These are phyloP conservation scores for Drosophila maculinotata DNA, from an alignment of 2,888 invertebrate genomes.

Conservation along the genomic window DNA sequence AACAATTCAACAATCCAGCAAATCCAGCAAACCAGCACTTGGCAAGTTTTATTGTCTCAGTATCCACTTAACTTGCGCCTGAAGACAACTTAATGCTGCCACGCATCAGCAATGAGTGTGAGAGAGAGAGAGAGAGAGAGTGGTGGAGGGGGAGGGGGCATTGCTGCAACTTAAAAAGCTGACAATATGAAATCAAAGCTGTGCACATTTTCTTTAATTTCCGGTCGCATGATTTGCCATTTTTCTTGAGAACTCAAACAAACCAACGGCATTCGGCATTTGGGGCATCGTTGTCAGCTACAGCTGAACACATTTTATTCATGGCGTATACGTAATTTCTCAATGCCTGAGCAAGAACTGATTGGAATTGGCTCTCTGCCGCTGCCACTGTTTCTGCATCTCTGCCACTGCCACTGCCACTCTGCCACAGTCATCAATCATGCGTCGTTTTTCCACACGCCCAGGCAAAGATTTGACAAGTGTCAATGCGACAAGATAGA, in stretches of 20 bases:
- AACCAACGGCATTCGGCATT: no score
- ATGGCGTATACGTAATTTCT: conserved; percentile 72
- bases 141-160: neutral
- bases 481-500: conserved; percentile 71
- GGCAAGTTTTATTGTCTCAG: conserved; percentile 76
- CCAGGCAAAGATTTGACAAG: conserved; percentile 75
- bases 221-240: conserved; percentile 70
- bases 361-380: conserved; percentile 61
- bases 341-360: conserved; percentile 51
- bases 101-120: neutral
- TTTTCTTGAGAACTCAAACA: conserved; percentile 41
- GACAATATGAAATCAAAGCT: conserved; percentile 68
- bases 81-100: conserved; percentile 66
- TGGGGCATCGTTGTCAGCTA: conserved; percentile 46
- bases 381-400: neutral
- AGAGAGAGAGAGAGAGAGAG: neutral
- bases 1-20: conserved; percentile 28
- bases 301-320: conserved; percentile 54
- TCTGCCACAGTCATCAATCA: conserved; percentile 77
- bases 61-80: conserved; percentile 76
- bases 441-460: conserved; percentile 75
- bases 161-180: conserved; percentile 20
- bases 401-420: conserved; percentile 36
- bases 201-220: conserved; percentile 74
- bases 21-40: conserved; percentile 54